Conservation (phyloP, 2,888 invertebrate species). For the Acholoe squamosa region DNA sequence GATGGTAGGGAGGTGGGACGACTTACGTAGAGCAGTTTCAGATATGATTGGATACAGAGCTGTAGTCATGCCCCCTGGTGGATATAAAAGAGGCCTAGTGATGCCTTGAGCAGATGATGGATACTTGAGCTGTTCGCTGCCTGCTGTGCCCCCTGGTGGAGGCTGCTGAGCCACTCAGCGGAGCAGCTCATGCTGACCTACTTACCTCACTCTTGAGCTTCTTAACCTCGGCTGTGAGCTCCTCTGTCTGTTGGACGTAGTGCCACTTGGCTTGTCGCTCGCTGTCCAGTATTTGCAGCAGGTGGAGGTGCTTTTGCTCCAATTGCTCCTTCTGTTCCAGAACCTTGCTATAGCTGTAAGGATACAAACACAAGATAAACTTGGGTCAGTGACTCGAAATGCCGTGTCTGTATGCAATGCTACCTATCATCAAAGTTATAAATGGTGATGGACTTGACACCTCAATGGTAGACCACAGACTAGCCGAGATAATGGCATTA, state of each 20-base stretch:
- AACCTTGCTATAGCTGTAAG: constrained; percentile 92
- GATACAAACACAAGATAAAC: too few relatives aligned
- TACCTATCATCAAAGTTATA: too few relatives aligned
- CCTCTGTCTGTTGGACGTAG: constrained; percentile 95
- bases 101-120: neutral
- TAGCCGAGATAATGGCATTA: too few relatives aligned
- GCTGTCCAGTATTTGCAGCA: constrained; percentile 93
- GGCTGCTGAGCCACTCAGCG: neutral
- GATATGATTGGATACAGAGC: too few relatives aligned
- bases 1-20: too few relatives aligned
- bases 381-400: too few relatives aligned
- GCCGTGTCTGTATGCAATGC: too few relatives aligned
- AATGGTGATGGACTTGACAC: too few relatives aligned
- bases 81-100: too few relatives aligned
- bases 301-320: constrained; percentile 95
- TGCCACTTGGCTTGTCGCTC: constrained; percentile 96
- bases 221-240: constrained; percentile 93
- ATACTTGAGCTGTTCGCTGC: neutral
- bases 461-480: too few relatives aligned
- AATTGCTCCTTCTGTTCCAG: constrained; percentile 94
- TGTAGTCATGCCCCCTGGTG: too few relatives aligned
- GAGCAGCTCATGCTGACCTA: neutral
- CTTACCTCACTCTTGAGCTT: constrained; percentile 93
- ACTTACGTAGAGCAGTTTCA: too few relatives aligned
- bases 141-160: neutral